phyloP scores from a whole-genome alignment of 2,113 vertebrate genomes.

The Trogon surrucura region DNA sequence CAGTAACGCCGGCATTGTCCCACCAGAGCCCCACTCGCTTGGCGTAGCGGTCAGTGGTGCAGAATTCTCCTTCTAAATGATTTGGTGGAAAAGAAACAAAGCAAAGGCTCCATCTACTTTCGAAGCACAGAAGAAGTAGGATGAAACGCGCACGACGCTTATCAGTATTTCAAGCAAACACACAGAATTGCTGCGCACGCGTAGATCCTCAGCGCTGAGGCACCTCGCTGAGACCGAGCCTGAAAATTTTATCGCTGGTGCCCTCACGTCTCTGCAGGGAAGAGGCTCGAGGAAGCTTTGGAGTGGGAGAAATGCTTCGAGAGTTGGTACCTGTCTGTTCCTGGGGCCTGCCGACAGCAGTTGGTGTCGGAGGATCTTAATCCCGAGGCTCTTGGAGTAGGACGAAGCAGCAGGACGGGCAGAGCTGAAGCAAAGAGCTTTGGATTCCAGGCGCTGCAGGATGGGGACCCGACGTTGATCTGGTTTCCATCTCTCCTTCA shows the following conservation, averaged over 20 bases:
- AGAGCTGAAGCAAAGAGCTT: background rate
- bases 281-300: background rate
- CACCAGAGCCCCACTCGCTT: background rate
- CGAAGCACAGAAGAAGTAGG: background rate
- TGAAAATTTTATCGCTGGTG: background rate
- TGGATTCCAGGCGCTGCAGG: background rate
- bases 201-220: background rate
- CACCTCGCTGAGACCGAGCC: background rate
- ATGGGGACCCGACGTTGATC: background rate
- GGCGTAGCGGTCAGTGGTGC: background rate
- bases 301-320: background rate
- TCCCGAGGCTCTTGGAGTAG: too few relatives aligned
- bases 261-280: background rate
- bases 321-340: background rate
- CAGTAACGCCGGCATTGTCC: background rate
- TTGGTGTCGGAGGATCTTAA: background rate
- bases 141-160: background rate
- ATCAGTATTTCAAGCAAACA: background rate
- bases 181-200: fast-evolving
- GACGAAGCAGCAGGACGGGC: background rate
- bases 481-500: background rate
- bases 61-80: background rate
- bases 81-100: background rate
- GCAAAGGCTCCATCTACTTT: background rate
- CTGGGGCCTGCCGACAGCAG: background rate